Evolutionary conservation across 2,113 vertebrate species (phyloP).

Genomic region (Todiramphus chloris): DNA sequence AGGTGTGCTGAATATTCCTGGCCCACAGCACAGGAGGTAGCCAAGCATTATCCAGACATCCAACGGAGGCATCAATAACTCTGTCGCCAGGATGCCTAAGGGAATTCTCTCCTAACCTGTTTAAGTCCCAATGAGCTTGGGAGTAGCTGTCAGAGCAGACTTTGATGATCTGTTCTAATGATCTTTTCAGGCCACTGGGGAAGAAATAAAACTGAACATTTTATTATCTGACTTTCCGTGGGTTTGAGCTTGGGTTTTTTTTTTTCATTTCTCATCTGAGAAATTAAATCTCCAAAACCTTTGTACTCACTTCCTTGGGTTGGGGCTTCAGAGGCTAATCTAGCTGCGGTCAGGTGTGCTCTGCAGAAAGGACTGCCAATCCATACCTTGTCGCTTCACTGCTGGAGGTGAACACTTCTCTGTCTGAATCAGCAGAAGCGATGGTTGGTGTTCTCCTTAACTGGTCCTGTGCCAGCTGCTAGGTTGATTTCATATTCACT

Average conservation of each 20-base stretch:
- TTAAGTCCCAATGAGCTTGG: not conserved
- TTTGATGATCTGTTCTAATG: not conserved
- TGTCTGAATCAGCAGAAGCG: not conserved
- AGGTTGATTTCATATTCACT: not conserved
- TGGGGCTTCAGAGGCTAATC: not conserved
- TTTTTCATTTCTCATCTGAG: not conserved
- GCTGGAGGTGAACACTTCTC: not conserved
- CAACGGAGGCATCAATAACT: not conserved
- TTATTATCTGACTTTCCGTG: not conserved
- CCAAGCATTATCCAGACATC: not conserved
- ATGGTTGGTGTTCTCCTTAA: not conserved
- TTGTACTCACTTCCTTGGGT: not conserved
- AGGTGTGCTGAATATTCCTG: not conserved
- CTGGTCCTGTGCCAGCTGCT: not conserved
- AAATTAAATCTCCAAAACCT: not conserved
- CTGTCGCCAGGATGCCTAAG: not conserved
- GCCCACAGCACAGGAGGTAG: not conserved
- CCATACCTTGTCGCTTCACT: not conserved
- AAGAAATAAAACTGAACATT: conserved; percentile 14
- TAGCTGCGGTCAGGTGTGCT: not conserved
- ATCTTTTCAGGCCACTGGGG: not conserved
- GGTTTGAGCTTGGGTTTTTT: not conserved
- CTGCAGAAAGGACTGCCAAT: not conserved
- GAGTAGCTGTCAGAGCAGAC: not conserved
- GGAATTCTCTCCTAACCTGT: conserved; percentile 14